Percentiles rank a stretch among this genome's conserved stretches.
Evolutionary conservation across 2,113 vertebrate genomes (phyloP).

Genomic region (Dromiciops gliroides): DNA sequence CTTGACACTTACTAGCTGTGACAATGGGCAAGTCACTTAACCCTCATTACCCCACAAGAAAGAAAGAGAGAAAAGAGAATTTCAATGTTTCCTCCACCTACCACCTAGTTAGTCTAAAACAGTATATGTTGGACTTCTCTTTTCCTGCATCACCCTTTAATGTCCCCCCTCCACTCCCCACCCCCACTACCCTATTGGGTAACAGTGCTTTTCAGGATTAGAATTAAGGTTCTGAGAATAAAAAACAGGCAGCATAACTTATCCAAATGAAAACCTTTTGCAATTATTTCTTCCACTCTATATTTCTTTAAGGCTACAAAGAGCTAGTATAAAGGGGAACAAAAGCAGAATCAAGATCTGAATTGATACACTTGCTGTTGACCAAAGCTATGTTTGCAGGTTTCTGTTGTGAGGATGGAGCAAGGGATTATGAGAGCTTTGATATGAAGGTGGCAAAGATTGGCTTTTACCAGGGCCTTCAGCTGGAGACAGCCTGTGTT

Average conservation of each 20-base stretch:
- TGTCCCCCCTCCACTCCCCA: neutral
- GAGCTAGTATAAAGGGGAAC: neutral
- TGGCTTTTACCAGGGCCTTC: neutral
- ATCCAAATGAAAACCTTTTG: neutral
- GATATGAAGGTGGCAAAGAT: neutral
- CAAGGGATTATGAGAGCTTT: neutral
- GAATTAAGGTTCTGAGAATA: neutral
- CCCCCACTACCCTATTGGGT: neutral
- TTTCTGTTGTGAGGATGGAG: neutral
- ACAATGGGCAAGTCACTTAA: too few relatives aligned
- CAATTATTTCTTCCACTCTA: neutral
- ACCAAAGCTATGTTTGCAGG: neutral
- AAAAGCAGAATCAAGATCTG: neutral
- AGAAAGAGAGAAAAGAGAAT: too few relatives aligned
- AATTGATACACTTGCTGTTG: neutral
- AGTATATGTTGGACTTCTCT: neutral
- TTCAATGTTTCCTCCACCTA: neutral
- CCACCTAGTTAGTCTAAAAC: neutral
- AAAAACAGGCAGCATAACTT: neutral
- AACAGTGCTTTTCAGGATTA: neutral
- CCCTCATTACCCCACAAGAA: too few relatives aligned
- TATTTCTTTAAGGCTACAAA: neutral
- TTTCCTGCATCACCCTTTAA: neutral
- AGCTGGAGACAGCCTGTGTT: neutral
- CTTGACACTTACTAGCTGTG: too few relatives aligned